Evolutionary conservation across 2,113 vertebrate genomes (phyloP), one percentile per base, ranked within the genome.

Genomic region (Eurystomus gularis): DNA sequence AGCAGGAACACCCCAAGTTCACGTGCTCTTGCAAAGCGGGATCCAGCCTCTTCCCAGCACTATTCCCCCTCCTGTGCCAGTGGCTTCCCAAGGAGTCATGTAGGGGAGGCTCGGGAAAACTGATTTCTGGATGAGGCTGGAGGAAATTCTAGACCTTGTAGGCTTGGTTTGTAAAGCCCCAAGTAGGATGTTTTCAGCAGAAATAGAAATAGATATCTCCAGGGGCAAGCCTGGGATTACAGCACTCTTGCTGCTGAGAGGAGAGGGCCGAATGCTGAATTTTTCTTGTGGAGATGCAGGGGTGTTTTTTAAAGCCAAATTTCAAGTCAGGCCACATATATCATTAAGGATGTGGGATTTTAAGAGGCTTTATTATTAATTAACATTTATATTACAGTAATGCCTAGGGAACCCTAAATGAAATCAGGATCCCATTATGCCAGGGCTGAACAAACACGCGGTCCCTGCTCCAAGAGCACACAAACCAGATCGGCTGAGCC

Each of bases 311-410:
- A 73, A 77, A 72, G 48, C 7, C 46, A 37, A 9, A 24, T 60
- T 85, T 69, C 35, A 65, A 93, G 82, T 65, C 82, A 86, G 65
- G 35, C n/a, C 82, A 61, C 70, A 82, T 49, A 42, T 60, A 42
- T 77, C 39, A 29, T 77, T 90, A 82, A 65, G 58, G 44, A 52
- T 40, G 51, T 48, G 78, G 77, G 77, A 61, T 40, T 77, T 86
- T 55, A 78, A 42, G 71, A 86, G 39, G 70, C 40, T 82, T 90
- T 86, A 54, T 78, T 90, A 94, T 90, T 82, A 82, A 90, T 78
- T 82, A 86, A 55, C 65, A 19, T 65, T 77, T 71, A 60, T 48
- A 54, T 65, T 58, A 33, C 64, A 48, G 76, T 29, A 60, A 48
- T 60, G 44, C 35, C 69, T 54, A 52, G 86, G 62, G 82, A 90